A percentile compares a stretch with the other conserved stretches of the same genome.
Evolutionary conservation across 2,797 vertebrate species (phyloP).

Genomic region (Lates japonicus): DNA sequence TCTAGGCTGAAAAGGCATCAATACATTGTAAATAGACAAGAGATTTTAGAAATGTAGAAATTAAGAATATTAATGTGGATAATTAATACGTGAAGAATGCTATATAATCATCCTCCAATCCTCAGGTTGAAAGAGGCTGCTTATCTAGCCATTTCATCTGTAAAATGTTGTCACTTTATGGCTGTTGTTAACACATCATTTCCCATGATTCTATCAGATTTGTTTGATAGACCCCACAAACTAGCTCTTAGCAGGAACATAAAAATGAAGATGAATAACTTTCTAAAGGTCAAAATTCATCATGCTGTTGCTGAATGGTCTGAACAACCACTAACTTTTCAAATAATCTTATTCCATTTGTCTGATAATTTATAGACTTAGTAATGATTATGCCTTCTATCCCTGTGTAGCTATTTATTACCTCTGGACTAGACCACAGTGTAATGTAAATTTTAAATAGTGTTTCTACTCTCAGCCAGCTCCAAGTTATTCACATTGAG

Average conservation of each 20-base stretch:
- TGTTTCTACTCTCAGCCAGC: constrained; percentile 31
- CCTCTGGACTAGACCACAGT: constrained; percentile 17
- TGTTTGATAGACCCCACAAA: constrained; percentile 18
- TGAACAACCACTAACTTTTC: constrained; percentile 21
- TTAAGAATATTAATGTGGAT: no score
- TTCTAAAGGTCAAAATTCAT: constrained; percentile 50
- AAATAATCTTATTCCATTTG: constrained; percentile 19
- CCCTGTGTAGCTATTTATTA: constrained; percentile 28
- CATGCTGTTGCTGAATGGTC: constrained; percentile 1
- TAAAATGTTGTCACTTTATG: constrained; percentile 6
- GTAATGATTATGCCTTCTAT: constrained; percentile 15
- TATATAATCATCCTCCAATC: neutral
- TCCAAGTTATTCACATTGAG: constrained; percentile 28
- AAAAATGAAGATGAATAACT: constrained; percentile 22
- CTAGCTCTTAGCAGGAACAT: constrained; percentile 18
- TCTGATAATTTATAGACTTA: constrained; percentile 51
- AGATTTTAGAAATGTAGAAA: neutral
- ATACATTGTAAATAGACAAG: neutral
- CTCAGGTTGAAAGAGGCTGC: neutral
- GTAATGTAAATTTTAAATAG: constrained; percentile 46
- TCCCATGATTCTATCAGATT: constrained; percentile 1
- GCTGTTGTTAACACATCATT: constrained; percentile 10
- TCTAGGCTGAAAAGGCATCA: neutral
- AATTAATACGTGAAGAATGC: no score
- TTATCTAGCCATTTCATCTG: neutral